These are phyloP conservation scores for Diarsia rubi DNA, from an alignment of 2,888 invertebrate genomes.

Conservation along the genomic window DNA sequence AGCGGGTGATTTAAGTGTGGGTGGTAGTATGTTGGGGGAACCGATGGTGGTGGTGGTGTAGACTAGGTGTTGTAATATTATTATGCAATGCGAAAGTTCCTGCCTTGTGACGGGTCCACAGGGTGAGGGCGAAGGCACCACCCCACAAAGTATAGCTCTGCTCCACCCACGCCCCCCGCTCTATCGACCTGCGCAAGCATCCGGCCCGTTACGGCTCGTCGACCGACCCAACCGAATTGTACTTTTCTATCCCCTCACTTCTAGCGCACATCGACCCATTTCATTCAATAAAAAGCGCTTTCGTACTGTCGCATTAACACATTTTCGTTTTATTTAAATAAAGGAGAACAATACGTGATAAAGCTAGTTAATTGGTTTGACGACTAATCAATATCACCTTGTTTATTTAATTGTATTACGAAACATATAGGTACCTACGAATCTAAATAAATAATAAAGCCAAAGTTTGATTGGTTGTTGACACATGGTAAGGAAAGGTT, in stretches of 20 bases:
- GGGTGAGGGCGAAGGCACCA: slow-evolving; percentile 89
- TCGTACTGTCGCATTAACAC: slow-evolving; percentile 30
- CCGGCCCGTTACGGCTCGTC: slow-evolving; percentile 77
- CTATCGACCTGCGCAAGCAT: slow-evolving; percentile 89
- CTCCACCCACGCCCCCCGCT: slow-evolving; percentile 86
- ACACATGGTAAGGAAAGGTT: not conserved
- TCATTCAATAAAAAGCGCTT: slow-evolving; percentile 70
- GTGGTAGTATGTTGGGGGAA: slow-evolving; percentile 38
- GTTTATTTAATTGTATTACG: slow-evolving; percentile 16
- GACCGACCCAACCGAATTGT: slow-evolving; percentile 75
- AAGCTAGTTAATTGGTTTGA: not conserved
- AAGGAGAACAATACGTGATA: not conserved
- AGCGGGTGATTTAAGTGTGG: not conserved
- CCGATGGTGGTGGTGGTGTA: slow-evolving; percentile 47
- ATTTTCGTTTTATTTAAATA: slow-evolving; percentile 25
- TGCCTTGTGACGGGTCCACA: slow-evolving; percentile 73
- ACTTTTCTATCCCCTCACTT: slow-evolving; percentile 73
- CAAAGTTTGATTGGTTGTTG: not conserved
- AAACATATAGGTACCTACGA: not conserved
- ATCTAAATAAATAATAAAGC: not conserved
- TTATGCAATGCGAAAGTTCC: slow-evolving; percentile 83
- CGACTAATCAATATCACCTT: slow-evolving; percentile 11
- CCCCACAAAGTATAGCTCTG: slow-evolving; percentile 82
- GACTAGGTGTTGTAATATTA: slow-evolving; percentile 78
- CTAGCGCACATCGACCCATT: slow-evolving; percentile 65